These are phyloP conservation scores for Lasioglossum albipes DNA, from an alignment of 1,140 invertebrate species.

Conservation along the genomic window DNA sequence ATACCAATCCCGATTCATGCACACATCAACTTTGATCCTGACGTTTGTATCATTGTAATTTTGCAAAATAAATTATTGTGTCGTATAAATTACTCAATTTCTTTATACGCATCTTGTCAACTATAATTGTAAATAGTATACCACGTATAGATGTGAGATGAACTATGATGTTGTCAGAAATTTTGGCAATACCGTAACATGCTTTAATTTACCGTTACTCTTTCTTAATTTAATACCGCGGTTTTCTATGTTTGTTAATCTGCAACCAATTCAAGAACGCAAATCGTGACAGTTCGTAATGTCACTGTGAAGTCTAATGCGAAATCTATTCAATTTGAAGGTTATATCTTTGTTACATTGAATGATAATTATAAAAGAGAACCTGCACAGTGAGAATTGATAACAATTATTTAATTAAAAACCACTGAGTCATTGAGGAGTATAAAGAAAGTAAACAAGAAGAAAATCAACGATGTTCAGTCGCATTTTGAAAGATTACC, in stretches of 20 bases:
- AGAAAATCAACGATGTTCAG: slow-evolving; percentile 24
- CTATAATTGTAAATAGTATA: background rate
- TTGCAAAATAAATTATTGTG: background rate
- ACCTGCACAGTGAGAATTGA: too few relatives aligned
- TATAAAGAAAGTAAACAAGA: background rate
- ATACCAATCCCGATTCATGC: slow-evolving; percentile 19
- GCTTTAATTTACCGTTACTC: background rate
- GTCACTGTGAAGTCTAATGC: background rate
- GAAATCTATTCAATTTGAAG: background rate
- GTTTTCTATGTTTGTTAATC: background rate
- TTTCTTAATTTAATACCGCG: background rate
- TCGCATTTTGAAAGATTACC: slow-evolving; percentile 32
- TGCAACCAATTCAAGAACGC: background rate
- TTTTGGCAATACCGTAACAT: background rate
- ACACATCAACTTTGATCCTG: slow-evolving; percentile 10
- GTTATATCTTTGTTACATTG: slow-evolving; percentile 7
- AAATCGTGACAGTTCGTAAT: background rate
- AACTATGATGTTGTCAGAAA: background rate
- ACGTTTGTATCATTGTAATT: slow-evolving; percentile 6
- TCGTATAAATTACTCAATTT: background rate
- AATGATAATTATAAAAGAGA: too few relatives aligned
- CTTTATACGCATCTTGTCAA: background rate
- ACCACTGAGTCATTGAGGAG: slow-evolving; percentile 11
- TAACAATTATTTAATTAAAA: background rate
- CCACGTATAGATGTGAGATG: too few relatives aligned